Conservation (phyloP, 2,113 vertebrate genomes). For the Gorsachius goisagi region DNA sequence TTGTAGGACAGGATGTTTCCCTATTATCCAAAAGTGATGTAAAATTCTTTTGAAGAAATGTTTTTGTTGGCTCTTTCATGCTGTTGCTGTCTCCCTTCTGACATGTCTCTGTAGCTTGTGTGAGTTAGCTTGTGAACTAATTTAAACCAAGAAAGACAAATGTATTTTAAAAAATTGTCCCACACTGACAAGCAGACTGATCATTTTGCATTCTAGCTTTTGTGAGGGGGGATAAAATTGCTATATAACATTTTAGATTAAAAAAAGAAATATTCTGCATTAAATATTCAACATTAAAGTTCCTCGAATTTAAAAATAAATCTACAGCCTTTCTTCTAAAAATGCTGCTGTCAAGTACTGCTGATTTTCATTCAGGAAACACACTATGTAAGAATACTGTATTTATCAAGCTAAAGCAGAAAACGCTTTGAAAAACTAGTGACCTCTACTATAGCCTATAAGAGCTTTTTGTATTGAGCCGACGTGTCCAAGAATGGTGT, state of each 20-base stretch:
- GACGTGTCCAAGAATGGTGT: accelerated
- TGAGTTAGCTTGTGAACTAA: constrained; percentile 44
- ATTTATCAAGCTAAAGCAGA: not conserved
- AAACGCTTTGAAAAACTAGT: not conserved
- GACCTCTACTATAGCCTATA: not conserved
- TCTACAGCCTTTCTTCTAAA: constrained; percentile 32
- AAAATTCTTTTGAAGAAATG: constrained; percentile 63
- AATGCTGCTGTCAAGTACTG: constrained; percentile 19
- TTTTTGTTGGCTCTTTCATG: constrained; percentile 39
- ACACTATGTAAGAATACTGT: not conserved
- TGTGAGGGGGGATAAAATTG: not conserved
- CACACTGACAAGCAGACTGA: constrained; percentile 31
- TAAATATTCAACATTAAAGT: constrained; percentile 39
- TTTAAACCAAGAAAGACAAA: constrained; percentile 50
- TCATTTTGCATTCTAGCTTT: constrained; percentile 26
- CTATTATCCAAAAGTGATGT: constrained; percentile 40
- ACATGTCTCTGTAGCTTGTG: constrained; percentile 21
- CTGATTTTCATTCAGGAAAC: constrained; percentile 27
- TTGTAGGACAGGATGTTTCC: constrained; percentile 30
- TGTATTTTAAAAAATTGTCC: constrained; percentile 48
- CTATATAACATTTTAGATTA: constrained; percentile 35
- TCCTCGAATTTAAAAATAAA: constrained; percentile 59
- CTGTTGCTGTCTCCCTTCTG: constrained; percentile 30
- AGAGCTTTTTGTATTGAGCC: not conserved
- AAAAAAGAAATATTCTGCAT: constrained; percentile 40